These are phyloP conservation scores for Delichon dasypus DNA, from an alignment of 2,797 vertebrate species.

Conservation along the genomic window DNA sequence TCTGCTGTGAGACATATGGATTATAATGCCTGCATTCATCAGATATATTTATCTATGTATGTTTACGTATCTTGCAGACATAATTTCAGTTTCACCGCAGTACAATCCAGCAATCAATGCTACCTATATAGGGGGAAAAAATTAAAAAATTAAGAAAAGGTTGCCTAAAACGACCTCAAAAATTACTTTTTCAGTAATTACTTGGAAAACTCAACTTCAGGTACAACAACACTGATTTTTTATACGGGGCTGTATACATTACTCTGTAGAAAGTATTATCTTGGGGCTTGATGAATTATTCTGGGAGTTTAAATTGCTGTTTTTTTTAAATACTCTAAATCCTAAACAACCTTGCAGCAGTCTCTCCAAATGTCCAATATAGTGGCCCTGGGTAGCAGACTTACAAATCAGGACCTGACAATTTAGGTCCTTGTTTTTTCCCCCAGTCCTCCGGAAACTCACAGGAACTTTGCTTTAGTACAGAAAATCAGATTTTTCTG, in stretches of 20 bases:
- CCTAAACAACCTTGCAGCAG: neutral
- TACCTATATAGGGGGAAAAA: fast-evolving
- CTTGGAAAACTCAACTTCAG: neutral
- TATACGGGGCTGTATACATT: neutral
- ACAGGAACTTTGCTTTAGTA: neutral
- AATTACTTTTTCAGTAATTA: neutral
- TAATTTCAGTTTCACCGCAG: neutral
- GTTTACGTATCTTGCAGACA: neutral
- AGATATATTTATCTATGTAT: neutral
- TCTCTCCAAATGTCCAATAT: neutral
- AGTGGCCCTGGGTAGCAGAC: neutral
- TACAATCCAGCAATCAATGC: neutral
- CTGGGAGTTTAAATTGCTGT: neutral
- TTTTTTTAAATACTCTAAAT: neutral
- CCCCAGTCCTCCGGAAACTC: neutral
- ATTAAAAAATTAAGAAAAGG: neutral
- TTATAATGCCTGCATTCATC: neutral
- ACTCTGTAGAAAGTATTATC: neutral
- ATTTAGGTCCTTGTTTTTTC: neutral
- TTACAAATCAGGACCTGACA: neutral
- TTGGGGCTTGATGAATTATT: neutral
- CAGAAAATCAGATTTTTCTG: neutral
- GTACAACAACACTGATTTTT: neutral
- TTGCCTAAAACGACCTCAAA: neutral
- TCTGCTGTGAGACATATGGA: neutral